Base-by-base conservation (phyloP, 2,888 invertebrate genomes). In the Steinernema carpocapsae region DNA sequence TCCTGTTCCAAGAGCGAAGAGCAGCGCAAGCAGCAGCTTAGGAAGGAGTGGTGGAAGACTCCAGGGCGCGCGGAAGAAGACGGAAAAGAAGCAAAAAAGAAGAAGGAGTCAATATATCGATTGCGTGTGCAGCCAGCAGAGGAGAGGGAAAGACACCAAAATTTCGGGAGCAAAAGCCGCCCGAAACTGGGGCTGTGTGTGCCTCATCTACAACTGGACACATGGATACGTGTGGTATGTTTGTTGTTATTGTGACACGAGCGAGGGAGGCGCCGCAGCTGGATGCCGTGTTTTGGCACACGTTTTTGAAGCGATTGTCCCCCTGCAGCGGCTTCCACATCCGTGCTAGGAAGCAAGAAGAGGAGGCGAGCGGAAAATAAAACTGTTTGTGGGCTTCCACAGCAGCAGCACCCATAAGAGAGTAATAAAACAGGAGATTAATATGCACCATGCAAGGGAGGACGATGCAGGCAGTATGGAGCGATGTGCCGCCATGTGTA, bases 81-180 rank as follows among this genome's bases (percentile, higher is more conserved):
- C 24, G 19, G 64, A 32, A 29, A 64, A 64, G 29, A 64, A 64
- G 64, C 64, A 64, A 64, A 64, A 64, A 64, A 26, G 64, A 64
- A 26, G 64, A 64, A 64, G 64, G 64, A 64, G 64, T 64, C 64
- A 64, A 64, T 64, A 64, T 64, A 64, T 64, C 64, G 64, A 64
- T 64, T 64, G 32, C 64, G 64, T 64, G 37, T 37, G 37, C 10
- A n/a, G n/a, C n/a, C n/a, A n/a, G 37, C 37, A 37, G 37, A 37
- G 48, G 48, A 19, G 52, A 24, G 19, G 48, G 14, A 48, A 17
- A 56, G 56, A 26, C 43, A 43, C 64, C 64, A 64, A 64, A 64
- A 64, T 64, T 64, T 29, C 32, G 64, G 64, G 32, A 52, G 52
- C 12, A n/a, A 22, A 22, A 24, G 24, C 52, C 52, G 22, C 6